Evolutionary conservation across 1,140 invertebrate genomes (phyloP).

Genomic region (Lepidurus arcticus): DNA sequence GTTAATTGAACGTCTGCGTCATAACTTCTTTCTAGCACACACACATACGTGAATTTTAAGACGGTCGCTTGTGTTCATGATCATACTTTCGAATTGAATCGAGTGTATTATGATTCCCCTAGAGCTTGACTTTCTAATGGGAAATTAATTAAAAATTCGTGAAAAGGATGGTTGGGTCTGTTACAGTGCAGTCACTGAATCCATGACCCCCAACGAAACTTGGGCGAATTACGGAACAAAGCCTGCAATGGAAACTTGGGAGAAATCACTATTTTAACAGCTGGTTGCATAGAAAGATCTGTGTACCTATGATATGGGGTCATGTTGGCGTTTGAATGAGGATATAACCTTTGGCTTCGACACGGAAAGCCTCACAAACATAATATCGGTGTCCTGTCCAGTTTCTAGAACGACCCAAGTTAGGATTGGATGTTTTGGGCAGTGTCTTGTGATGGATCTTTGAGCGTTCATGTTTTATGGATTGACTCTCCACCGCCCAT

Average conservation of each 20-base stretch:
- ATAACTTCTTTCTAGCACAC: neutral
- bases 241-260: neutral
- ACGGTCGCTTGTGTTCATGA: too few species aligned
- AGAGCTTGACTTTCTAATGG: constrained; percentile 13
- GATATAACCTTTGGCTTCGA: constrained; percentile 7
- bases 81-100: too few species aligned
- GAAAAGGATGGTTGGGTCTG: neutral
- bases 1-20: neutral
- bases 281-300: too few species aligned
- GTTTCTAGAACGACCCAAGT: neutral
- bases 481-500: neutral
- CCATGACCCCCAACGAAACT: neutral
- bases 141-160: constrained; percentile 20
- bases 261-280: neutral
- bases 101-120: neutral
- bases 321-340: too few species aligned
- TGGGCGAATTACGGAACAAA: neutral
- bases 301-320: too few species aligned
- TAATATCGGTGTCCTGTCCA: neutral
- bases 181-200: neutral
- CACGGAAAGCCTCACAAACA: too few species aligned
- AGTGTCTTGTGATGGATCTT: neutral
- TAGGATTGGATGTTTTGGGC: neutral
- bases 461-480: neutral
- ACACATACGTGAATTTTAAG: too few species aligned